These are phyloP conservation scores for Mesitornis unicolor DNA, from an alignment of 2,113 vertebrate genomes.

Conservation along the genomic window DNA sequence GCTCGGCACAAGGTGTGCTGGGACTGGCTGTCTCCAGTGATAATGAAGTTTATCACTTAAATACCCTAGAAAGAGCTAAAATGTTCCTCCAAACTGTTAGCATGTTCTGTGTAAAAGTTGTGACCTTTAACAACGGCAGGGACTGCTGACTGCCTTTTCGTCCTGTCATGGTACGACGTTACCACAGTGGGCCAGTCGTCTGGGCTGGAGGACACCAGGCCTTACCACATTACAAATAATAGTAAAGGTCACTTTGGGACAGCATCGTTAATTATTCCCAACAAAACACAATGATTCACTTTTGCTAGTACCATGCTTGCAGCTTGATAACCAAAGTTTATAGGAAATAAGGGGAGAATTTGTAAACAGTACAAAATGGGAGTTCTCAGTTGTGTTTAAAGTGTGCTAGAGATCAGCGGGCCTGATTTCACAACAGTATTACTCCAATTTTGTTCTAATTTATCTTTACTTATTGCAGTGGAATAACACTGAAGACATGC, in stretches of 20 bases:
- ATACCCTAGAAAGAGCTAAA: background rate
- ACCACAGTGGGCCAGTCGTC: background rate
- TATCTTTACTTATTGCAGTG: background rate
- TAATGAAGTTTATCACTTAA: background rate
- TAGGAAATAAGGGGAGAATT: background rate
- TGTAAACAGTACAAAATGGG: background rate
- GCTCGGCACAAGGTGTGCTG: background rate
- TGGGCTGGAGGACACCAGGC: background rate
- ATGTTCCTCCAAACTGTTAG: background rate
- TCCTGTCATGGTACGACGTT: background rate
- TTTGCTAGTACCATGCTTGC: background rate
- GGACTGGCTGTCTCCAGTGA: background rate
- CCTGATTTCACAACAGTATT: background rate
- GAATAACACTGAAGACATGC: background rate
- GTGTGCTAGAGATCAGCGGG: background rate
- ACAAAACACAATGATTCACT: background rate
- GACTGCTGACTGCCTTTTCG: background rate
- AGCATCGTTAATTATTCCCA: background rate
- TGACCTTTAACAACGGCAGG: background rate
- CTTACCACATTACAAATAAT: background rate
- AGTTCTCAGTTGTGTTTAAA: background rate
- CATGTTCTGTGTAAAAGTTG: background rate
- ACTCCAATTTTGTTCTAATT: background rate
- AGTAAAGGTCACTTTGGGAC: background rate
- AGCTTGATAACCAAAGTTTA: background rate